phyloP scores from a whole-genome alignment of 1,140 invertebrate genomes.

The Drosophila baimaii region DNA sequence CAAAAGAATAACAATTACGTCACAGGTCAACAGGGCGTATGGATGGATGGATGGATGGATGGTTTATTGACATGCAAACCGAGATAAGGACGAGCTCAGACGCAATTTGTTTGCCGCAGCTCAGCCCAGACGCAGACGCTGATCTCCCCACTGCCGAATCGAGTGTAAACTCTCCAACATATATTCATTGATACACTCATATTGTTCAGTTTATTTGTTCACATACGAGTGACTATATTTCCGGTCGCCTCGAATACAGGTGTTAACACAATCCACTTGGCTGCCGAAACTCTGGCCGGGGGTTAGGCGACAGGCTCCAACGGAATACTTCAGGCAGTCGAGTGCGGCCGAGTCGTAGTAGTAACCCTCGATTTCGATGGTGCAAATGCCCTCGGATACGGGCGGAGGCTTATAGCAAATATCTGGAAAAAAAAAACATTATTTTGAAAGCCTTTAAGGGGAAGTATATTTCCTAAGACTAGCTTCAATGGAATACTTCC shows the following conservation, averaged over 20 bases:
- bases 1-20: slow-evolving; percentile 48
- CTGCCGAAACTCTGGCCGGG: slow-evolving; percentile 78
- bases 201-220: slow-evolving; percentile 39
- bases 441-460: too few species aligned
- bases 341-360: slow-evolving; percentile 62
- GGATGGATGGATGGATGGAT: too few species aligned
- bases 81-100: slow-evolving; percentile 31
- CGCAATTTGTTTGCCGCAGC: slow-evolving; percentile 24
- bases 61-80: slow-evolving; percentile 26
- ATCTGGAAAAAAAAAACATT: slow-evolving; percentile 44
- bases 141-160: not conserved
- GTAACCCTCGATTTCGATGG: slow-evolving; percentile 77
- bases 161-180: slow-evolving; percentile 17
- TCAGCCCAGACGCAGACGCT: not conserved
- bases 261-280: slow-evolving; percentile 65
- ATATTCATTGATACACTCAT: slow-evolving; percentile 45
- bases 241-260: slow-evolving; percentile 59
- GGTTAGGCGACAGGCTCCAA: slow-evolving; percentile 65
- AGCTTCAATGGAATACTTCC: too few species aligned
- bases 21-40: slow-evolving; percentile 41
- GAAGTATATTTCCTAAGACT: too few species aligned
- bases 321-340: slow-evolving; percentile 66
- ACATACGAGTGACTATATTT: slow-evolving; percentile 64
- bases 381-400: slow-evolving; percentile 72
- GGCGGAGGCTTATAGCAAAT: slow-evolving; percentile 71